These are phyloP conservation scores for Akabosia matsudoensis DNA, from an alignment of 1,140 invertebrate genomes.

Conservation along the genomic window DNA sequence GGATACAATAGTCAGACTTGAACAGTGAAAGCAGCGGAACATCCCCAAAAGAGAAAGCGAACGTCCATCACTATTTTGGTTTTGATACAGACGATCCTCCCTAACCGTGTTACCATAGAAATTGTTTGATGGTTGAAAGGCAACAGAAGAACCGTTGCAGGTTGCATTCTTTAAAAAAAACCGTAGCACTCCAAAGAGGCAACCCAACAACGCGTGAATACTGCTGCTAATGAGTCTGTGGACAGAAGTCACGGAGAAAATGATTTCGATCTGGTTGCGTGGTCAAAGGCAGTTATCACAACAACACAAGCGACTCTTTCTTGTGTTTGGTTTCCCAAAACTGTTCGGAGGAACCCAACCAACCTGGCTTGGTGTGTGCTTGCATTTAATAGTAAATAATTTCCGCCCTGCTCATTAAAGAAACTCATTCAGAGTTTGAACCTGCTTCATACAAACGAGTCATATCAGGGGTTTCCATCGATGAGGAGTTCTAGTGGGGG, in stretches of 20 bases:
- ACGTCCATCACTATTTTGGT: background rate
- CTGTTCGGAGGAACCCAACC: too few relatives aligned
- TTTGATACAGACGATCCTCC: background rate
- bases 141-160: background rate
- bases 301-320: background rate
- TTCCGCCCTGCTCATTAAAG: constrained; percentile 16
- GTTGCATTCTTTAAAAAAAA: too few relatives aligned
- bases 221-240: background rate
- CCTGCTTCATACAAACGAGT: background rate
- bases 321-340: background rate
- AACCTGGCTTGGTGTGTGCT: too few relatives aligned
- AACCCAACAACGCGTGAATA: too few relatives aligned
- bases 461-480: too few relatives aligned
- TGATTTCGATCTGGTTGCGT: background rate
- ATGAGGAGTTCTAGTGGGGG: background rate
- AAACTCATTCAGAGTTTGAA: background rate
- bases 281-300: constrained; percentile 1
- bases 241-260: background rate
- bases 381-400: background rate
- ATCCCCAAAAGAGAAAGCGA: background rate
- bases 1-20: too few relatives aligned
- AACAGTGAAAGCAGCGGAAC: background rate
- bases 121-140: background rate
- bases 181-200: too few relatives aligned
- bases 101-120: background rate